These are phyloP conservation scores for Tetramorium alpestre DNA, from an alignment of 1,140 invertebrate species.

Conservation along the genomic window DNA sequence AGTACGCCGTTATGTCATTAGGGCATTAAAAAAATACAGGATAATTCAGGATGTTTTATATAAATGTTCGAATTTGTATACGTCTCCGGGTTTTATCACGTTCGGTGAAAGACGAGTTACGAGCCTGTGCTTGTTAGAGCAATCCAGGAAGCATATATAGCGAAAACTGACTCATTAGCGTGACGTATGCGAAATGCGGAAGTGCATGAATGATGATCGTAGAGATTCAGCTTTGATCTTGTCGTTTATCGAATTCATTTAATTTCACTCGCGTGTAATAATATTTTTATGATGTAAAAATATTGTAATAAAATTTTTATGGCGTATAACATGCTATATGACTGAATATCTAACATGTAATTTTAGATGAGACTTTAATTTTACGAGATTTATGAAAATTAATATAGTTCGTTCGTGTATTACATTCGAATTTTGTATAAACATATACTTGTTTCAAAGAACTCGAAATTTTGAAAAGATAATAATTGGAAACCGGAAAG, in stretches of 20 bases:
- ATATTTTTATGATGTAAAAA: neutral
- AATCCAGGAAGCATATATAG: constrained; percentile 32
- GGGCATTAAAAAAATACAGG: neutral
- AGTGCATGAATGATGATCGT: neutral
- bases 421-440: neutral
- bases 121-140: neutral
- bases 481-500: neutral
- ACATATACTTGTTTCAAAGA: neutral
- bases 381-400: neutral
- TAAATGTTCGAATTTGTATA: neutral
- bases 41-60: neutral
- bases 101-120: neutral
- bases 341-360: neutral
- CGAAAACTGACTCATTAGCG: constrained; percentile 39
- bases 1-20: neutral
- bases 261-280: neutral
- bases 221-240: neutral
- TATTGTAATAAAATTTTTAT: too few species aligned
- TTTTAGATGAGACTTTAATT: neutral
- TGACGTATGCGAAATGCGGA: constrained; percentile 15
- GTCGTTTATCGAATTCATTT: neutral
- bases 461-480: neutral
- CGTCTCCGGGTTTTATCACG: neutral
- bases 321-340: neutral
- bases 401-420: neutral